phyloP scores from a whole-genome alignment of 1,140 invertebrate species.

The Adelges cooleyi region DNA sequence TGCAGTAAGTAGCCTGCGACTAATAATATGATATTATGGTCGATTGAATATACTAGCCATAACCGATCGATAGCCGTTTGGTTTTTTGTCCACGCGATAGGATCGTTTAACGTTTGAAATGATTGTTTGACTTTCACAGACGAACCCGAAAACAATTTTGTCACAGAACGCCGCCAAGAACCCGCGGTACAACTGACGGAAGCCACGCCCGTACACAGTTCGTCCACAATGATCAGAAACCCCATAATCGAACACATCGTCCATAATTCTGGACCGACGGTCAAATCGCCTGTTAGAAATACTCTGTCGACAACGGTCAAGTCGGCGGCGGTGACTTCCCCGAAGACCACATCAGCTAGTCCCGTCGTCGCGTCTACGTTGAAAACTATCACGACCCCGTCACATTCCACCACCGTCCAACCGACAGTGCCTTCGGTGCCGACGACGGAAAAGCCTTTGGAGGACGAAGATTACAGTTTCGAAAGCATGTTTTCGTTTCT shows the following conservation, averaged over 20 bases:
- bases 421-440: background rate
- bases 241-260: background rate
- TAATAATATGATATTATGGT: no score
- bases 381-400: background rate
- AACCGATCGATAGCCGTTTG: no score
- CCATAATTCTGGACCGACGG: background rate
- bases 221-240: background rate
- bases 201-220: background rate
- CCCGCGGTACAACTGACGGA: background rate
- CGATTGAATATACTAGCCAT: no score
- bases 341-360: background rate
- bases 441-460: background rate
- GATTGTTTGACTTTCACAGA: background rate
- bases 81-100: background rate
- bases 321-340: background rate
- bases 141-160: background rate
- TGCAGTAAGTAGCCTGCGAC: slow-evolving; percentile 45
- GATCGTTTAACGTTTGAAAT: background rate
- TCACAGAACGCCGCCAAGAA: background rate
- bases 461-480: slow-evolving; percentile 20
- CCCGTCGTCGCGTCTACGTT: background rate
- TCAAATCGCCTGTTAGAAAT: background rate
- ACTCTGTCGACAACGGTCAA: background rate
- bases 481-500: slow-evolving; percentile 28
- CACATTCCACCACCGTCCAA: no score